phyloP scores from a whole-genome alignment of 2,113 vertebrate genomes.

The Aramus guarauna region DNA sequence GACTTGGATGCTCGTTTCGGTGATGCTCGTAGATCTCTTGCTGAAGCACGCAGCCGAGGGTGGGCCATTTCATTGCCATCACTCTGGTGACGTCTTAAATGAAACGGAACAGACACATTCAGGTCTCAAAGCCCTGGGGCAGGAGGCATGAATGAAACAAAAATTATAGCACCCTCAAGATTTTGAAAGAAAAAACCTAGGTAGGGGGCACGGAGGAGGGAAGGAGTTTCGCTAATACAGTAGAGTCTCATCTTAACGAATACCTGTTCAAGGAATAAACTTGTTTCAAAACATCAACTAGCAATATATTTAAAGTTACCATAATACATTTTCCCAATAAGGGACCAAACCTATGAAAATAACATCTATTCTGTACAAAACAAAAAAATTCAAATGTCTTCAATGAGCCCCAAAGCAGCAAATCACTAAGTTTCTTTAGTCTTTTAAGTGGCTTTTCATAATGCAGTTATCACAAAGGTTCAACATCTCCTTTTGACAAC shows the following conservation, averaged over 20 bases:
- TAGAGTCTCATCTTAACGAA: not conserved
- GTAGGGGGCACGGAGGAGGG: not conserved
- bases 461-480: not conserved
- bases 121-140: conserved; percentile 1
- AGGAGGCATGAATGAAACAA: not conserved
- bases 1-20: conserved; percentile 87
- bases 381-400: not conserved
- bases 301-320: not conserved
- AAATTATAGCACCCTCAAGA: not conserved
- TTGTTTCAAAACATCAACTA: not conserved
- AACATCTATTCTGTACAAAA: not conserved
- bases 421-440: not conserved
- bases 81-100: conserved; percentile 89
- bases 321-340: not conserved
- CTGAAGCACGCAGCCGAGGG: conserved; percentile 84
- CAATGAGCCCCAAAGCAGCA: not conserved
- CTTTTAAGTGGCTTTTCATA: not conserved
- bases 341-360: not conserved
- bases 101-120: conserved; percentile 49
- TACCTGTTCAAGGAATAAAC: conserved; percentile 22
- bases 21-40: conserved; percentile 88
- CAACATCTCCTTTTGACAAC: not conserved
- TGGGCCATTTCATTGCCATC: conserved; percentile 84
- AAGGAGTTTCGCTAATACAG: not conserved
- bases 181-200: not conserved